A percentile compares a stretch with the other conserved stretches of the same genome.
Evolutionary conservation across 2,888 invertebrate species (phyloP).

Genomic region (Xanthorhoe designata): DNA sequence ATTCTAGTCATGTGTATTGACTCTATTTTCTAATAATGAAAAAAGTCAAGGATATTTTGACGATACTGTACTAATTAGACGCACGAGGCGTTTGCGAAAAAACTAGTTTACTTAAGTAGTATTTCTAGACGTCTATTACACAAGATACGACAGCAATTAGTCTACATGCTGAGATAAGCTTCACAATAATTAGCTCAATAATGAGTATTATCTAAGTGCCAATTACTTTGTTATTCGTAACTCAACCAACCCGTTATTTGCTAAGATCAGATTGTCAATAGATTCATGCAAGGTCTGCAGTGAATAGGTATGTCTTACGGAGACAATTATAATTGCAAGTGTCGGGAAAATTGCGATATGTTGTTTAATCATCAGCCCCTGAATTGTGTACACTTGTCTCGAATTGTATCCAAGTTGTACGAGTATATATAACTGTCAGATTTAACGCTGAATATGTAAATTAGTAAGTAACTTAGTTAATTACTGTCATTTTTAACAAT

Average conservation of each 20-base stretch:
- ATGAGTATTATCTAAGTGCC: constrained; percentile 24
- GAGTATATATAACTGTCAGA: too few species aligned
- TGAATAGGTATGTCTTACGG: constrained; percentile 2
- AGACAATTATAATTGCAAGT: constrained; percentile 14
- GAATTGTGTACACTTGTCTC: too few species aligned
- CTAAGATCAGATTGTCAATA: constrained; percentile 22
- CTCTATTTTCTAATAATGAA: too few species aligned
- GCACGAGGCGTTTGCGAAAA: neutral
- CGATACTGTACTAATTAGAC: neutral
- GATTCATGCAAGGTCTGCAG: constrained; percentile 13
- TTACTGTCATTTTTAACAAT: too few species aligned
- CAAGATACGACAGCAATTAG: constrained; percentile 18
- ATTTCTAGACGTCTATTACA: constrained; percentile 6
- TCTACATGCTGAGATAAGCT: constrained; percentile 22
- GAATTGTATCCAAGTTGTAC: too few species aligned
- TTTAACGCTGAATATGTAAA: too few species aligned
- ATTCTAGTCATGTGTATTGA: too few species aligned
- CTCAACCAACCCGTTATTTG: constrained; percentile 22
- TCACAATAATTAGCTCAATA: constrained; percentile 26
- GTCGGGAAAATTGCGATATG: neutral
- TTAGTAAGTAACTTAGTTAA: too few species aligned
- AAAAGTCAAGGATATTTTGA: neutral
- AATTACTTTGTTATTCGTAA: constrained; percentile 32
- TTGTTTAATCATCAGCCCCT: neutral
- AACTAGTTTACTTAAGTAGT: constrained; percentile 5